A percentile compares a stretch with the other conserved stretches of the same genome.
These are phyloP conservation scores for Mus pahari DNA, from an alignment of 2,113 vertebrate species.

Conservation along the genomic window DNA sequence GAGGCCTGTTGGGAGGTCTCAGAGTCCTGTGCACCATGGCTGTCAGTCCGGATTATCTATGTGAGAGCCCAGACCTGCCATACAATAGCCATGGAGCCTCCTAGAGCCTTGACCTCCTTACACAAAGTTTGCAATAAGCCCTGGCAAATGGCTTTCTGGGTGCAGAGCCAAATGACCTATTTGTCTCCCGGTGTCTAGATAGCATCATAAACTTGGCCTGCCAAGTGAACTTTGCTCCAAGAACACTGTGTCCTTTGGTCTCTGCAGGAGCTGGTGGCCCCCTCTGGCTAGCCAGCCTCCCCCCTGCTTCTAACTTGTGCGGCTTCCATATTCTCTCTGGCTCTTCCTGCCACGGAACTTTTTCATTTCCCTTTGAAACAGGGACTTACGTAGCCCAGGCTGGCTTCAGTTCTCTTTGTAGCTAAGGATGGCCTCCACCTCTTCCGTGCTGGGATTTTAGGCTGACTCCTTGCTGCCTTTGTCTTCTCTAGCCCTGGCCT, in stretches of 20 bases:
- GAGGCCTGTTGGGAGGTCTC: neutral
- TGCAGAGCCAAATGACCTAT: conserved; percentile 3
- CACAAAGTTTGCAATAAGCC: neutral
- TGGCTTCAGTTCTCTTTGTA: neutral
- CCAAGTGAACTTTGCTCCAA: neutral
- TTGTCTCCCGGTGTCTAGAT: neutral
- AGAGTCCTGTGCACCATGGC: neutral
- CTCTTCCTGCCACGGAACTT: neutral
- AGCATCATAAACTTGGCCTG: neutral
- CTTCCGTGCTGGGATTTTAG: neutral
- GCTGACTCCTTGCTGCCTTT: neutral
- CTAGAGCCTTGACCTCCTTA: neutral
- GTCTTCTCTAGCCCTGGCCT: neutral
- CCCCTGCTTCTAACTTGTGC: neutral
- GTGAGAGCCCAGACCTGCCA: neutral
- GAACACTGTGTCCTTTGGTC: neutral
- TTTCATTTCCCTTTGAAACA: neutral
- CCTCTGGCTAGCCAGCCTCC: neutral
- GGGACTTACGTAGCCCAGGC: neutral
- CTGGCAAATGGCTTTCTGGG: neutral
- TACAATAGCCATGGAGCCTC: neutral
- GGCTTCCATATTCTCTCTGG: neutral
- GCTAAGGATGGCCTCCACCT: neutral
- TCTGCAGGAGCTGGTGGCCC: neutral
- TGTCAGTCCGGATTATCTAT: neutral